Base-by-base conservation (phyloP, 2,888 invertebrate genomes). In the Philonicus albiceps region DNA sequence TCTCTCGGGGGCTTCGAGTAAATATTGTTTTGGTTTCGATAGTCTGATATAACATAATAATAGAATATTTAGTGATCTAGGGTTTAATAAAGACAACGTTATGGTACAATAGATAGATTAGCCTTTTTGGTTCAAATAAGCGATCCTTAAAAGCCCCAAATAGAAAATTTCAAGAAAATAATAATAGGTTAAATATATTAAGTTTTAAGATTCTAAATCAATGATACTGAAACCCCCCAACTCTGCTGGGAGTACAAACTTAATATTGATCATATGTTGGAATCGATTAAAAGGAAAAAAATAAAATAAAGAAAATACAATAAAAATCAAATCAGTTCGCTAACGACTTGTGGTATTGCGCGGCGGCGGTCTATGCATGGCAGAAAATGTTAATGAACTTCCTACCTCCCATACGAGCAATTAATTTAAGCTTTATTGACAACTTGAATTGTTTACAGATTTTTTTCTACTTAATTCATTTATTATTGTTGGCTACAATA, bases 391-490 rank as follows among this genome's bases (percentile, higher is more conserved):
- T 81, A 55, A 81, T 81, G 81, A 81, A 81, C 81, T 81, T 81
- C 81, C 64, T 55, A 49, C 80, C 49, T 53, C 30, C 53, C 49
- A 22, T 81, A 64, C 19, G 8, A 81, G 31, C 81, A 64, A 81
- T 81, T 81, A 53, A 81, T 81, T 81, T 22, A n/a, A 81, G 55
- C 22, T 81, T 81, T 55, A 53, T 55, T 81, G 81, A 55, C 81
- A 81, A 81, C 30, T 19, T 81, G 34, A 81, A 81, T 55, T 64
- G 81, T 64, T 81, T 81, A 81, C 81, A 55, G 81, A 81, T 55
- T 81, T 81, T 81, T 53, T 81, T 81, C 55, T 64, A 80, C 31
- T 81, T 81, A 81, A 81, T 55, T 81, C 55, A 81, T 64, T 81
- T 81, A 53, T 27, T 64, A 64, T 22, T 27, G 64, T 64, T 81